Evolutionary conservation across 2,113 vertebrate species (phyloP), one percentile per base, ranked within the genome.

Genomic region (Rhombomys opimus): DNA sequence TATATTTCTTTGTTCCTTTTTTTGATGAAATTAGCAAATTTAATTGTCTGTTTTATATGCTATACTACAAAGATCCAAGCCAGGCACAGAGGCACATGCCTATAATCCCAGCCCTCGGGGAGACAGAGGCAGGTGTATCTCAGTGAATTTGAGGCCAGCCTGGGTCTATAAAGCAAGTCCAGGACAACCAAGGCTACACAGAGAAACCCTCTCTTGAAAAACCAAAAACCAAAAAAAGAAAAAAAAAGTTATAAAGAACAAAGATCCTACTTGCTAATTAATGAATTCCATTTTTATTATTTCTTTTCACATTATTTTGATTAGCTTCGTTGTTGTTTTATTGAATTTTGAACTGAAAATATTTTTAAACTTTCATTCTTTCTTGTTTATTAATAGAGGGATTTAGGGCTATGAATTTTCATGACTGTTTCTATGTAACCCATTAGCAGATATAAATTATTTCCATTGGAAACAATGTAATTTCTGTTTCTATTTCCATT

Each of bases 401-500:
- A 23, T 87, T 61, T 63, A 30, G 25, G 30, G 7, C 17, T 89
- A 57, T 80, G 73, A 75, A 59, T 30, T 59, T 68, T 89, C 73
- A 57, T 80, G 32, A 35, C 86, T 25, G n/a, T 50, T 75, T 67
- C 22, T 76, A 18, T 80, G 20, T 59, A 59, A 35, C 11, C 46
- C 41, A 17, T 57, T 75, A 54, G 12, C 15, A 77, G 50, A 68
- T 72, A 46, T 35, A 32, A 3, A 35, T 23, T 70, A 14, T 82
- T 87, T 76, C 70, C 41, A 50, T 38, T 77, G 67, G 65, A 87
- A 87, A 78, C 67, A 8, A 27, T 50, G 14, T 92, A 13, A 84
- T 88, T 84, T 91, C 46, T 89, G 32, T 89, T 82, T 82, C 20
- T 78, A 41, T 72, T 93, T 93, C 76, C 73, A 20, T 76, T 91